A percentile compares a stretch with the other conserved stretches of the same genome.
phyloP scores from a whole-genome alignment of 2,113 vertebrate genomes.

The Microcebus ravelobensis region DNA sequence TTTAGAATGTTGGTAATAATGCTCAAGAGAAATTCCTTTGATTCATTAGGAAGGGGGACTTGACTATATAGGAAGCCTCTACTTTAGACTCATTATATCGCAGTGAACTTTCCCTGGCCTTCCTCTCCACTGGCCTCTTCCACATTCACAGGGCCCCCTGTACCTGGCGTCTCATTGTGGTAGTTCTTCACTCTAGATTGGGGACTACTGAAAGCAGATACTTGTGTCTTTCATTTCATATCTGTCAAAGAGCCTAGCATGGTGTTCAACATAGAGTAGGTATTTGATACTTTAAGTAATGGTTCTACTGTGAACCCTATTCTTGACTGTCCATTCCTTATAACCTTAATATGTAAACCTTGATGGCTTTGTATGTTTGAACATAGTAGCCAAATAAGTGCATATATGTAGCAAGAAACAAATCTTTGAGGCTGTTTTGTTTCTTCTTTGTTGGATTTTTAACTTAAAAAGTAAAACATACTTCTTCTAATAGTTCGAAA shows the following conservation, averaged over 20 bases:
- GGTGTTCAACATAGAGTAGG: background rate
- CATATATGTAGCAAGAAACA: conserved; percentile 4
- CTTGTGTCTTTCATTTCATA: background rate
- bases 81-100: background rate
- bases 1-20: background rate
- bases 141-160: background rate
- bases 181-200: background rate
- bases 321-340: background rate
- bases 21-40: conserved; percentile 13
- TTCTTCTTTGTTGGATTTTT: conserved; percentile 15
- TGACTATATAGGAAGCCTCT: background rate
- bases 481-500: background rate
- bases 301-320: background rate
- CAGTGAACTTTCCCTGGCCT: background rate
- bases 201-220: background rate
- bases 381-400: background rate
- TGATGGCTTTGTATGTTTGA: background rate
- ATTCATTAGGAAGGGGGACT: background rate
- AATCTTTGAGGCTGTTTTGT: background rate
- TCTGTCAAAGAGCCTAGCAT: background rate
- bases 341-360: background rate
- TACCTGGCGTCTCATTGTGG: background rate
- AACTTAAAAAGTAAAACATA: conserved; percentile 9
- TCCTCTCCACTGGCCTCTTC: too few species aligned
- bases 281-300: conserved; percentile 16